Evolutionary conservation across 2,797 vertebrate genomes (phyloP), one percentile per base, ranked within the genome.

Genomic region (Scolopax rusticola): DNA sequence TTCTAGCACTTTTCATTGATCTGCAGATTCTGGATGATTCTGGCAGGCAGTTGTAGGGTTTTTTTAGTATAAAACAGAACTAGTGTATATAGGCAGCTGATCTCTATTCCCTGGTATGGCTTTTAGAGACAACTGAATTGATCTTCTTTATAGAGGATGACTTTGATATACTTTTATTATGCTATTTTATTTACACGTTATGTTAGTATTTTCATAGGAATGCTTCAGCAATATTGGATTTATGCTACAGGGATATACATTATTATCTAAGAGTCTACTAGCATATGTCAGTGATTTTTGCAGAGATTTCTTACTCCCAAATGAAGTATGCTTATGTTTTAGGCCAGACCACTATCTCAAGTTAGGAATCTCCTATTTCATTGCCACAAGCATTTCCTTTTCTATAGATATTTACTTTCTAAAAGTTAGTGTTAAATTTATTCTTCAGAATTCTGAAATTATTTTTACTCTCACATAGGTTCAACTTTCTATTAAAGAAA

Each of bases 21-120:
- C 27, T 77, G 21, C 57, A n/a, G 7, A 15, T 65, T 86, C 47
- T 33, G 43, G 9, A 13, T 45, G 17, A 38, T 78, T 84, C 60
- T 45, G 6, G 5, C 5, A 57, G 4, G 18, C 5, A 17, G 11
- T 24, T 17, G 10, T 24, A 11, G 5, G 6, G 0, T 3, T 36
- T 71, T 76, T 33, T 54, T 2, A 36, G 9, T 75, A 21, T 50
- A 70, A 68, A 84, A 47, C 18, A 84, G 12, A 33, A 14, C 17
- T 40, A 47, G 16, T 51, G 6, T 12, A 3, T 53, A 24, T 40
- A 30, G 25, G 32, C 68, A 7, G 3, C 21, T 71, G n/a, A 50
- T 63, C 15, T 47, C 23, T 59, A 41, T 38, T 6, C 41, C 40
- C 28, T 67, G 10, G 5, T 65, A 74, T 27, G 15, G 9, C 17